Percentiles rank a stretch among this genome's conserved stretches.
phyloP scores from a whole-genome alignment of 2,113 vertebrate species.

The Fulmarus glacialis region DNA sequence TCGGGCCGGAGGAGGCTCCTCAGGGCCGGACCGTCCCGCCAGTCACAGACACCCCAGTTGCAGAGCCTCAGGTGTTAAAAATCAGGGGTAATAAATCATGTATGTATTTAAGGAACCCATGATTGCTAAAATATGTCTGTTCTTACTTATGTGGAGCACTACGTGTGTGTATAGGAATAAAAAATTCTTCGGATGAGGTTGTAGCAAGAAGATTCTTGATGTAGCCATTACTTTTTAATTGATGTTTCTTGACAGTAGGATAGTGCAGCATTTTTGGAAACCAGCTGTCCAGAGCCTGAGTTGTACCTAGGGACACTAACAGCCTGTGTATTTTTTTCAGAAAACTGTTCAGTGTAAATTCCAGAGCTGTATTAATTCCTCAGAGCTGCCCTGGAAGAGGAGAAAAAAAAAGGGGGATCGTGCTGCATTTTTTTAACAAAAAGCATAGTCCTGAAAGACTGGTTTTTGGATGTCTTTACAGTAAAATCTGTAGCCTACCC shows the following conservation, averaged over 20 bases:
- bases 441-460: neutral
- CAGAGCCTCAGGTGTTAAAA: neutral
- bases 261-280: neutral
- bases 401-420: fast-evolving
- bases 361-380: neutral
- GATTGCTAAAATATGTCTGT: fast-evolving
- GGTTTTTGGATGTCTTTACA: neutral
- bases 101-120: fast-evolving
- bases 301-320: neutral
- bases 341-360: neutral
- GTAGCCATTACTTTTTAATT: neutral
- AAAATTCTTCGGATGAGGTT: fast-evolving
- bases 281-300: neutral
- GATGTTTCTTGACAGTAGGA: no score
- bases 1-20: no score
- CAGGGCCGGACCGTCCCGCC: neutral
- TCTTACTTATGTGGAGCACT: neutral
- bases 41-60: neutral
- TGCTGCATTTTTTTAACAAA: neutral
- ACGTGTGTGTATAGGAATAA: fast-evolving
- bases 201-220: neutral
- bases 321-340: neutral
- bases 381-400: neutral
- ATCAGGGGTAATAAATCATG: neutral
- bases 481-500: neutral